phyloP scores from a whole-genome alignment of 2,113 vertebrate species.

The Raphicerus campestris region DNA sequence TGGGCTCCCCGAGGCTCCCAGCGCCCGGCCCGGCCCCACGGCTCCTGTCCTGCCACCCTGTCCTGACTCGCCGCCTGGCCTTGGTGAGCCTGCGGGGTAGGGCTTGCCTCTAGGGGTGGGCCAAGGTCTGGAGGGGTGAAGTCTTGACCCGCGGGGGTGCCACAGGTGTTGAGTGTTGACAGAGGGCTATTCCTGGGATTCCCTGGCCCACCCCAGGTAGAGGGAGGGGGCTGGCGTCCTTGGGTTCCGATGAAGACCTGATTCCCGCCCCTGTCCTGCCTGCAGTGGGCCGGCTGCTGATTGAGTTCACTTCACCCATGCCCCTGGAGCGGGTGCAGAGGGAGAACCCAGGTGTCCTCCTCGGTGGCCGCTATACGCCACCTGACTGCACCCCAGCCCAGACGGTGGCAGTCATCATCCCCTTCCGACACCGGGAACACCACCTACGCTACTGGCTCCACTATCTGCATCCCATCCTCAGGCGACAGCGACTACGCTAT shows the following conservation, averaged over 20 bases:
- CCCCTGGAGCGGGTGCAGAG: constrained; percentile 96
- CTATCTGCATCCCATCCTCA: constrained; percentile 96
- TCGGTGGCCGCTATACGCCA: constrained; percentile 92
- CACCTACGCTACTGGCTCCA: constrained; percentile 99
- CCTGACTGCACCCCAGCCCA: constrained; percentile 90
- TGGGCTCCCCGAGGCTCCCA: constrained; percentile 82
- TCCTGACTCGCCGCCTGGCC: constrained; percentile 90
- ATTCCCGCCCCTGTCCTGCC: constrained; percentile 57
- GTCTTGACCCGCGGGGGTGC: background rate
- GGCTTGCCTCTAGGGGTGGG: background rate
- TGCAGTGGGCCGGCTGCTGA: constrained; percentile 95
- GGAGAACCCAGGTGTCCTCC: constrained; percentile 95
- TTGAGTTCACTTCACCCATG: constrained; percentile 98
- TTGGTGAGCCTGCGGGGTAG: constrained; percentile 83
- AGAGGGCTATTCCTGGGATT: background rate
- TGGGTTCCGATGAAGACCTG: constrained; percentile 18
- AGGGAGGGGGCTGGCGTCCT: background rate
- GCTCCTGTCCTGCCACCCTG: constrained; percentile 89
- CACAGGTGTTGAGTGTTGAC: background rate
- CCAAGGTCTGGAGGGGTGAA: background rate
- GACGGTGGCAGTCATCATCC: constrained; percentile 98
- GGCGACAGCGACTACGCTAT: constrained; percentile 95
- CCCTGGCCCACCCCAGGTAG: background rate
- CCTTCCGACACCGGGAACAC: constrained; percentile 96
- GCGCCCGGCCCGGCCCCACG: constrained; percentile 82